These are phyloP conservation scores for Amiota minor DNA, from an alignment of 2,888 invertebrate genomes.

Conservation along the genomic window DNA sequence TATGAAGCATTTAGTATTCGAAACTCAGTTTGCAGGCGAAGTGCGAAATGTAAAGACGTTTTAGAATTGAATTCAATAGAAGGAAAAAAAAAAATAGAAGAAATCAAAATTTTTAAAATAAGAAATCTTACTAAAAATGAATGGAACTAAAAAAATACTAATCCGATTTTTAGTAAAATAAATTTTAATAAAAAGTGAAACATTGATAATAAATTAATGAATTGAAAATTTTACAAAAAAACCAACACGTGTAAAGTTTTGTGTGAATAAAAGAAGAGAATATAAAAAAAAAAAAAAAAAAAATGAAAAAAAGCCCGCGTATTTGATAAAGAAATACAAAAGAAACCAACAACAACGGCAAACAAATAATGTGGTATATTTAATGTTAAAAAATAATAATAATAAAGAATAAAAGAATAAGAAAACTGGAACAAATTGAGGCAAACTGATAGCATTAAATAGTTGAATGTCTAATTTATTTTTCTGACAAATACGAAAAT, in stretches of 20 bases:
- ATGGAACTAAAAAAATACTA: too few species aligned
- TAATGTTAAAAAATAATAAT: background rate
- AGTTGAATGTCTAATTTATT: too few species aligned
- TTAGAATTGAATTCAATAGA: background rate
- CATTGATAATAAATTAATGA: too few species aligned
- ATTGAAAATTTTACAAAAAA: too few species aligned
- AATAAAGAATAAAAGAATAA: too few species aligned
- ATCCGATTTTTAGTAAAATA: too few species aligned
- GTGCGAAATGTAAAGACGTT: slow-evolving; percentile 20
- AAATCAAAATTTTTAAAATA: background rate
- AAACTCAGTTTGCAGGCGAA: background rate
- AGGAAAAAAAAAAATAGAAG: background rate
- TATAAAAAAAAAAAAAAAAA: background rate
- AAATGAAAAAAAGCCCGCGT: background rate
- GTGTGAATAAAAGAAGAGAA: background rate
- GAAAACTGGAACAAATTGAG: too few species aligned
- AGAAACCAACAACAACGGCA: background rate
- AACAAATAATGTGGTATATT: slow-evolving; percentile 1
- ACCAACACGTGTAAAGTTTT: too few species aligned
- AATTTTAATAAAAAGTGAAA: too few species aligned
- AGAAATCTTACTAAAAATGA: background rate
- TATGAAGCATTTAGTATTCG: background rate
- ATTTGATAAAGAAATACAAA: slow-evolving; percentile 3
- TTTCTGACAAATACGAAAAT: too few species aligned
- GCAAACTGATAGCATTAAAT: too few species aligned